Base-by-base conservation (phyloP, 2,797 vertebrate genomes). In the Tarsius wallacei region DNA sequence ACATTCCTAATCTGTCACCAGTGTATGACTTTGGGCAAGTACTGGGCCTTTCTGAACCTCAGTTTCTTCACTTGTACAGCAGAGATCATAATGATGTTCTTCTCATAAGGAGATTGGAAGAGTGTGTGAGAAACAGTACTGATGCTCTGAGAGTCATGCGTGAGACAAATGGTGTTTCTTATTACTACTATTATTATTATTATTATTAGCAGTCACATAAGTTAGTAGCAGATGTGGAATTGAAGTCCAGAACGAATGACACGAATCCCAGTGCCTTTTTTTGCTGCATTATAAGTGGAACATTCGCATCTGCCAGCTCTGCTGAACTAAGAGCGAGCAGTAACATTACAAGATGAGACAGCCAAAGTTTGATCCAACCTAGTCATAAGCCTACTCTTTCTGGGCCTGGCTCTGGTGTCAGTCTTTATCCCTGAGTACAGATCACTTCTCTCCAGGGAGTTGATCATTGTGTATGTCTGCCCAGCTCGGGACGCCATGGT, bases 181-280 rank as follows among this genome's bases (percentile, higher is more conserved):
- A 2, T 9, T 49, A 1, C 16, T 33, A 0, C 16, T 28, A 1
- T 2, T 1, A 6, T 33, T 21, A 4, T 22, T 33, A 1, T 36
- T 49, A 33, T 26, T n/a, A 36, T 8, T 10, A 15, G 55, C 49
- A 22, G 47, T 49, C 53, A 3, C 10, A 0, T 61, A 3, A 28
- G 47, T 63, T 19, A 16, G 26, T 42, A 21, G n/a, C n/a, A 76
- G 57, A 2, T 81, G 36, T 59, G 59, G 47, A 2, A 3, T 49
- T 16, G 14, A 21, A 28, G 66, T n/a, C 73, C n/a, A n/a, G 33
- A 0, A 51, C 31, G 8, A 6, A 57, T 14, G 70, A 36, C 70
- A 1, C 0, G 6, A 1, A 28, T 47, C 42, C 21, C 24, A 8
- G 68, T 1, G 7, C 63, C 64, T 17, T 16, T 61, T 83, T 42